Conservation (phyloP, 2,113 vertebrate genomes). For the Rynchops niger region DNA sequence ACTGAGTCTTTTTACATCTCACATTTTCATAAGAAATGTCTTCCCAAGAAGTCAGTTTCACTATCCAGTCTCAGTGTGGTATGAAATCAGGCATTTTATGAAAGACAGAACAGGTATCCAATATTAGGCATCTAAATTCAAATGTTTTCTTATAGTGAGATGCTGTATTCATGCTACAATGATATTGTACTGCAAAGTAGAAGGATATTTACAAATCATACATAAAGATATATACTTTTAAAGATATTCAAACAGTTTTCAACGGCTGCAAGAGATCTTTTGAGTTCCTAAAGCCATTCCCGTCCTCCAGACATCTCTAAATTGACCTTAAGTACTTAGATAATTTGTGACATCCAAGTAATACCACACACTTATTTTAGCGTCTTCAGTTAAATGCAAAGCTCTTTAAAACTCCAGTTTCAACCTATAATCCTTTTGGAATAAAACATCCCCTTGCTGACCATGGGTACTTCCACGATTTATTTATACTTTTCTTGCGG, state of each 20-base stretch:
- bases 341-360: neutral
- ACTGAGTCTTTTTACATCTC: neutral
- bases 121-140: neutral
- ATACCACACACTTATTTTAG: neutral
- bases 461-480: neutral
- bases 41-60: neutral
- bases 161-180: neutral
- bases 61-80: neutral
- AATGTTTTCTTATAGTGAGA: neutral
- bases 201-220: neutral
- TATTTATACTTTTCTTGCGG: neutral
- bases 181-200: neutral
- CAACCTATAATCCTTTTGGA: neutral
- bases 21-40: neutral
- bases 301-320: neutral
- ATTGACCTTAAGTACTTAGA: neutral
- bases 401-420: neutral
- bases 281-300: neutral
- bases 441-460: neutral
- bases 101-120: neutral
- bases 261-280: neutral
- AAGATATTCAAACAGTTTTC: neutral
- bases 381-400: neutral
- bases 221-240: neutral
- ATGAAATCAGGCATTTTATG: neutral